A percentile compares a stretch with the other conserved stretches of the same genome.
These are phyloP conservation scores for Carassius auratus DNA, from an alignment of 2,113 vertebrate genomes.

Conservation along the genomic window DNA sequence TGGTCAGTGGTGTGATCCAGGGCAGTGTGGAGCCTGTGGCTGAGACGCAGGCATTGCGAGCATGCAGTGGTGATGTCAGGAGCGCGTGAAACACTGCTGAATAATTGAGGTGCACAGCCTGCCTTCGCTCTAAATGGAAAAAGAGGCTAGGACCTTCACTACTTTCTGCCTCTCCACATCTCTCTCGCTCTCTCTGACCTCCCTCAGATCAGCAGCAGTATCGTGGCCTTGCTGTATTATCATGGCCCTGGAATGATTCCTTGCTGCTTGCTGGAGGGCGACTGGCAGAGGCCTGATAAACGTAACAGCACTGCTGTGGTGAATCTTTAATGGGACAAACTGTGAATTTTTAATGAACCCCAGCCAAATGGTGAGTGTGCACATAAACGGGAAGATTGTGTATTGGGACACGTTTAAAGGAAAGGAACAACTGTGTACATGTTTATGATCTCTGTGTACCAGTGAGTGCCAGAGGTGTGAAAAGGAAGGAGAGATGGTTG, in stretches of 20 bases:
- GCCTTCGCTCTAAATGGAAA: slow-evolving; percentile 32
- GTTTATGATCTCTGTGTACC: slow-evolving; percentile 9
- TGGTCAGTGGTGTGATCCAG: slow-evolving; percentile 25
- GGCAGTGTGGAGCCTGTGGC: neutral
- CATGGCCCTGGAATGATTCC: slow-evolving; percentile 62
- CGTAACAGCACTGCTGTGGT: slow-evolving; percentile 64
- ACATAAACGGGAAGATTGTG: neutral
- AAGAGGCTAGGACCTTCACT: slow-evolving; percentile 40
- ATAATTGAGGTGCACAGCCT: slow-evolving; percentile 53
- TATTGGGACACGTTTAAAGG: slow-evolving; percentile 24
- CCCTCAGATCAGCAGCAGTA: slow-evolving; percentile 52
- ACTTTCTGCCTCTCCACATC: neutral
- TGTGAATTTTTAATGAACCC: slow-evolving; percentile 77
- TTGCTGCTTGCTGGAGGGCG: slow-evolving; percentile 65
- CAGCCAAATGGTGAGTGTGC: slow-evolving; percentile 28
- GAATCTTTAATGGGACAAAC: slow-evolving; percentile 78
- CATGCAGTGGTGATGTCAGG: slow-evolving; percentile 38
- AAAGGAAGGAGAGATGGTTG: neutral
- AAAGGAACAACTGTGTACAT: neutral
- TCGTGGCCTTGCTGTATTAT: slow-evolving; percentile 49
- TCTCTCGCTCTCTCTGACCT: slow-evolving; percentile 15
- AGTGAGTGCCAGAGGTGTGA: slow-evolving; percentile 16
- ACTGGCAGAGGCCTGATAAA: slow-evolving; percentile 72
- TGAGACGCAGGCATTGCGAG: neutral
- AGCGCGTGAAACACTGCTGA: slow-evolving; percentile 48